phyloP scores from a whole-genome alignment of 2,888 invertebrate species.

The Tipula vernalis region DNA sequence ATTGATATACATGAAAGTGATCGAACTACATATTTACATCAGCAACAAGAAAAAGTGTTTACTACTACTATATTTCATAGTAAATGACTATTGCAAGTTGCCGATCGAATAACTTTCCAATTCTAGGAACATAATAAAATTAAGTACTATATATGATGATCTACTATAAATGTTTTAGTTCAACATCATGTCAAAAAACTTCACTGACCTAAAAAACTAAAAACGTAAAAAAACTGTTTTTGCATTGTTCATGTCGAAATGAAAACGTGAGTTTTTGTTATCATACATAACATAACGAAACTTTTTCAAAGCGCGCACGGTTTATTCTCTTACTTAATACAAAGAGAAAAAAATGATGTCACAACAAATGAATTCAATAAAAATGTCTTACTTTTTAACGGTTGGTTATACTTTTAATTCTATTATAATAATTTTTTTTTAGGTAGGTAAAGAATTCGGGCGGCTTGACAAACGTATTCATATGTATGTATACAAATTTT shows the following conservation, averaged over 20 bases:
- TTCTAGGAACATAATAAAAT: neutral
- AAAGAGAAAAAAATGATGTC: neutral
- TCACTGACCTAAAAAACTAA: neutral
- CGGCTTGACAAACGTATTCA: neutral
- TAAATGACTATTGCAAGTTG: no score
- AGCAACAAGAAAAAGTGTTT: no score
- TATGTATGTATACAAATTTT: no score
- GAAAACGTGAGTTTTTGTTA: neutral
- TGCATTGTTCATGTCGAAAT: neutral
- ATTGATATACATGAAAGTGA: no score
- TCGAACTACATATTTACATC: no score
- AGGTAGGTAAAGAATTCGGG: neutral
- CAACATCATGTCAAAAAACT: neutral
- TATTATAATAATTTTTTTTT: neutral
- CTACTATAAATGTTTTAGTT: neutral
- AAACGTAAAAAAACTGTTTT: neutral
- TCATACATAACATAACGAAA: neutral
- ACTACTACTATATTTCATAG: no score
- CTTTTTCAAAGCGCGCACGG: neutral
- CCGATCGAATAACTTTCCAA: neutral
- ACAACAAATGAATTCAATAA: neutral
- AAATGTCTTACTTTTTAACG: neutral
- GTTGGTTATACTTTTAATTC: neutral
- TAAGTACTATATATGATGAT: no score
- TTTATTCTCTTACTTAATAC: neutral